Conservation (phyloP, 2,113 vertebrate species). For the Nannospalax galili region DNA sequence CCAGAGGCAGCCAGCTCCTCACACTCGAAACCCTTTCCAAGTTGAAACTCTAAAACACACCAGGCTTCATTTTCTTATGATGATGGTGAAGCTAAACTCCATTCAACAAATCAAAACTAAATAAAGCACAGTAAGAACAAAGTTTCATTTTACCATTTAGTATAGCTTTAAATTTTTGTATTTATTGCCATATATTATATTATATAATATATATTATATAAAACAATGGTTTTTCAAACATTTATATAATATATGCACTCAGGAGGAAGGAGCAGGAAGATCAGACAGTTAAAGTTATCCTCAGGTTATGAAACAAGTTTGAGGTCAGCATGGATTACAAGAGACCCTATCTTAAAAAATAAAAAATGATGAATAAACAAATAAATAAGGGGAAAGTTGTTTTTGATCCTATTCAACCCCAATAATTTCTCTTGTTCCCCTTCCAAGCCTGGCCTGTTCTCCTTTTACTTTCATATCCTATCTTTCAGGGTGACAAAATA, state of each 20-base stretch:
- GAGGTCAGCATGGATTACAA: no score
- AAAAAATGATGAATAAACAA: no score
- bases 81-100: neutral
- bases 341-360: no score
- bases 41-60: neutral
- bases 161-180: neutral
- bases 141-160: neutral
- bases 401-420: no score
- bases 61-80: neutral
- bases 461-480: neutral
- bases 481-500: no score
- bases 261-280: neutral
- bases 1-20: neutral
- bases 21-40: neutral
- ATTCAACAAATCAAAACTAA: conserved; percentile 17
- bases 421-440: neutral
- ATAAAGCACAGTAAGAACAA: neutral
- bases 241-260: neutral
- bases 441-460: neutral
- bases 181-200: no score
- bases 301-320: neutral
- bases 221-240: neutral
- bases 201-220: neutral
- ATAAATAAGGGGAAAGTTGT: no score
- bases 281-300: neutral